Evolutionary conservation across 2,888 invertebrate genomes (phyloP), one percentile per base, ranked within the genome.

Genomic region (Leptinotarsa peninsularis): DNA sequence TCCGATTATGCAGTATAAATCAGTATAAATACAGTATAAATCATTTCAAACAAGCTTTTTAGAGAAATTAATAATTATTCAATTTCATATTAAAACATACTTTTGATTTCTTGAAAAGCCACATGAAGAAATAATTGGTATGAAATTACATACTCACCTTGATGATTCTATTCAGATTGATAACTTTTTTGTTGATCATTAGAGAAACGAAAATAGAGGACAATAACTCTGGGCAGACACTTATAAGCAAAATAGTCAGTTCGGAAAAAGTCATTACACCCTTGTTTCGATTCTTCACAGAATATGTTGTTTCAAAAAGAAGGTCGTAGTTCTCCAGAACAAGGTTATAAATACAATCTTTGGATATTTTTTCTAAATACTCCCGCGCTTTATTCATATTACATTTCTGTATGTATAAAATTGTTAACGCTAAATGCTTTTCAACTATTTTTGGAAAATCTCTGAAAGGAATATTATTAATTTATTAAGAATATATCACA

Each of bases 401-500:
- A 63, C 90, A 90, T 43, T 90, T 90, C 77, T 91, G 91, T 21
- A 91, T 88, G 78, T 90, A 89, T 13, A 91, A 83, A 5, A 91
- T 81, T 0, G 89, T 86, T 10, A 91, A 82, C 1, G 90, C 90
- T 43, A 91, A 84, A 70, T 85, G 79, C 81, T 88, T 88, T 68
- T 88, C 88, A 4, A 84, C 81, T 54, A 88, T 85, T 63, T 86
- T 86, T 15, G 79, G 33, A 74, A 68, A 78, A 74, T 76, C 72
- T 4, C 78, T 80, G 43, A 50, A 73, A 71, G 3, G 18, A 23
- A 66, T 49, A 23, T 43, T 43, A 43, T 43, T 43, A 3, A 10
- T 43, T 43, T 10, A 43, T 10, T 10, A 43, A 10, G 13, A 43
- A 43, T 10, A 52, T 17, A 52, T 3, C 52, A 52, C n/a, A 52